Evolutionary conservation across 2,113 vertebrate genomes (phyloP).

Genomic region (Serilophus lunatus): DNA sequence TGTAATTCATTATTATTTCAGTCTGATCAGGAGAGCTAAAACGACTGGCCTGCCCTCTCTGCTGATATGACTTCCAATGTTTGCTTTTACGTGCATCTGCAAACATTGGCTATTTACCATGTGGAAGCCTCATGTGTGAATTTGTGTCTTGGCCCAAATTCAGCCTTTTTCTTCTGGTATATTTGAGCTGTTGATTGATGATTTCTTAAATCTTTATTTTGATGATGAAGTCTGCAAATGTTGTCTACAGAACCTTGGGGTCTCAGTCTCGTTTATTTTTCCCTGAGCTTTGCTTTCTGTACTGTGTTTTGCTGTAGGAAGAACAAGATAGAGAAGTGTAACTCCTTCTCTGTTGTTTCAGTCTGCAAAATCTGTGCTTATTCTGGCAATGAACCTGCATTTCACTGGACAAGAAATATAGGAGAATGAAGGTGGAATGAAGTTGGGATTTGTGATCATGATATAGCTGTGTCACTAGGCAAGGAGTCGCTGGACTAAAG

Average conservation of each 20-base stretch:
- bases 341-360: not conserved
- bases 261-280: not conserved
- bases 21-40: not conserved
- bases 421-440: not conserved
- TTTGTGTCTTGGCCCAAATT: not conserved
- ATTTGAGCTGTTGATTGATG: not conserved
- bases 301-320: fast-evolving
- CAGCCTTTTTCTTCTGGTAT: not conserved
- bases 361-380: not conserved
- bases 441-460: not conserved
- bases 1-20: not conserved
- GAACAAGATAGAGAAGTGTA: not conserved
- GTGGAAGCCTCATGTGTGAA: not conserved
- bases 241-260: not conserved
- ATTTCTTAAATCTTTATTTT: not conserved
- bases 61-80: not conserved
- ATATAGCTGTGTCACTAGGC: not conserved
- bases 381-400: not conserved
- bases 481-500: not conserved
- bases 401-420: not conserved
- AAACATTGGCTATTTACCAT: not conserved
- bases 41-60: not conserved
- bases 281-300: not conserved
- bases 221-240: not conserved
- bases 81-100: not conserved